Percentiles rank a stretch among this genome's conserved stretches.
Conservation (phyloP, 1,140 invertebrate species). For the Aphis craccivora region DNA sequence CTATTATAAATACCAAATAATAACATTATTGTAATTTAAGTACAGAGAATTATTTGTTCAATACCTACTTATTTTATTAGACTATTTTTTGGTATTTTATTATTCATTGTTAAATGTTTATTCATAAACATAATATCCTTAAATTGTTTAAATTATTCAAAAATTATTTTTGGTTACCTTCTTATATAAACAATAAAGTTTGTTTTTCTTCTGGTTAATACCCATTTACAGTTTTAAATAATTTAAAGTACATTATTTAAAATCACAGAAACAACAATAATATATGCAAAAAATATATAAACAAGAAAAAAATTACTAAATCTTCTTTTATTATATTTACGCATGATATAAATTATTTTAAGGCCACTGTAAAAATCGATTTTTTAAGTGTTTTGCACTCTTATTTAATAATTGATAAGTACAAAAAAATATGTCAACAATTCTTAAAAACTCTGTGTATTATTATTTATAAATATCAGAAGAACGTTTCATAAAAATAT, state of each 20-base stretch:
- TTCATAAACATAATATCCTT: not conserved
- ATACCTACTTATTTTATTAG: not conserved
- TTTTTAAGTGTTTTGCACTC: not conserved
- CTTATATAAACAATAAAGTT: not conserved
- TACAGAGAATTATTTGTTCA: not conserved
- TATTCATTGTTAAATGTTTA: not conserved
- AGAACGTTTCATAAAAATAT: not conserved
- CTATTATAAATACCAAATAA: not conserved
- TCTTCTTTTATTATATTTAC: not conserved
- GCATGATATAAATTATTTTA: not conserved
- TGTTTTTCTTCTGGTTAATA: not conserved
- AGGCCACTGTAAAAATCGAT: not conserved
- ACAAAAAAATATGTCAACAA: not conserved
- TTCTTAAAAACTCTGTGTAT: not conserved
- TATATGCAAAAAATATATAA: not conserved
- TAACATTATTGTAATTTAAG: not conserved
- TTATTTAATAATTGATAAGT: not conserved
- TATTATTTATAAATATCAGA: not conserved
- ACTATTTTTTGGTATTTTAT: not conserved
- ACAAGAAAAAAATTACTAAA: not conserved
- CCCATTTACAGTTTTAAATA: not conserved
- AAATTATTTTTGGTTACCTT: not conserved
- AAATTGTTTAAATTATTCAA: not conserved
- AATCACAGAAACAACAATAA: not conserved
- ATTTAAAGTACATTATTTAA: not conserved